Evolutionary conservation across 2,797 vertebrate species (phyloP), one percentile per base, ranked within the genome.

Genomic region (Ptychobarbus kaznakovi): DNA sequence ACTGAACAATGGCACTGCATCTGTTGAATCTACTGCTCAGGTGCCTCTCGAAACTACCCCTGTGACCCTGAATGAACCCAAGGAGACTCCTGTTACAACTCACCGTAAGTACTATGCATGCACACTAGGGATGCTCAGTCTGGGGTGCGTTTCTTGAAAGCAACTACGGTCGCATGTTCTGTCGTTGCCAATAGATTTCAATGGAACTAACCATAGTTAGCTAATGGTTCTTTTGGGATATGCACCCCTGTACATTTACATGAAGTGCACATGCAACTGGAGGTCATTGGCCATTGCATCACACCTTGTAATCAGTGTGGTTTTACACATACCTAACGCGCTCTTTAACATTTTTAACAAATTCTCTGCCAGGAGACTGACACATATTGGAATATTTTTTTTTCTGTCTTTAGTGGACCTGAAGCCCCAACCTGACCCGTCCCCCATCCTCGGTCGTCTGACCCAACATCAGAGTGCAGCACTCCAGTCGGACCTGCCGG

Each of bases 401-500:
- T 4, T 2, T 18, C 75, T 85, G 3, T 69, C 11, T 66, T 32
- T 76, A 96, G 95, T 95, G 96, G 98, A 98, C 89, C 96, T 98
- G 88, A 98, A 97, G 92, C 94, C 95, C 89, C 98, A 99, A 87
- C 98, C 98, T 44, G 97, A 99, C 77, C 98, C 98, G 12, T 99
- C 98, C 32, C 96, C 96, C 1, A 96, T 99, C 92, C 95, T 99
- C 90, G 97, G 97, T 94, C 98, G 99, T 87, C 91, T 98, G 88
- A 94, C 95, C 61, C 97, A 98, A 88, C 96, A 97, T 90, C 97
- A 97, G 13, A 93, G 83, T 38, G 35, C 87, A 80, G 53, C 75
- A 58, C 83, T 82, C 81, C 87, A 82, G 56, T 92, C 94, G 85
- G 87, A 89, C 13, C 87, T 94, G 82, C 89, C 88, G 75, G 93